Conservation (phyloP, 2,797 vertebrate genomes). For the Sciaenops ocellatus region DNA sequence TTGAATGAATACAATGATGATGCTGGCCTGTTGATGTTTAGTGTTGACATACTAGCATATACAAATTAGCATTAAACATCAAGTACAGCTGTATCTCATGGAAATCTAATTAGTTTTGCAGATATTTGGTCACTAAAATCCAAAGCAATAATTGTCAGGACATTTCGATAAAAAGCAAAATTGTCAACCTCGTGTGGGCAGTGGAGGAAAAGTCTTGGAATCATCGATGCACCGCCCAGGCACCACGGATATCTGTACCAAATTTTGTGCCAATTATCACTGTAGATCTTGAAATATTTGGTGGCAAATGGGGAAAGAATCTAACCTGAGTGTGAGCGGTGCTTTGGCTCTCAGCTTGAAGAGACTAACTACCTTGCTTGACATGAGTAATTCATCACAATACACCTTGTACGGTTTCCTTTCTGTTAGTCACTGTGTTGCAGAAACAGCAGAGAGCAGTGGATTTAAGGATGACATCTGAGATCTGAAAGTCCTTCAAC, state of each 20-base stretch:
- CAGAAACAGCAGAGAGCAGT: neutral
- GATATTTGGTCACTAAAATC: neutral
- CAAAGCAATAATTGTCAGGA: neutral
- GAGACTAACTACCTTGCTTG: neutral
- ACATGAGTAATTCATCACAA: conserved; percentile 10
- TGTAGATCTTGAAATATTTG: neutral
- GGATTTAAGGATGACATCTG: conserved; percentile 22
- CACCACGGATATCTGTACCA: neutral
- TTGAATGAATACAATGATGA: neutral
- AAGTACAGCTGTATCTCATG: neutral
- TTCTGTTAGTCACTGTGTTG: neutral
- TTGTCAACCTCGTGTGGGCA: too few species aligned
- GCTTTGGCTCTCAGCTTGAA: neutral
- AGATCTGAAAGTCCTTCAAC: conserved; percentile 29
- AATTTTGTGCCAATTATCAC: neutral
- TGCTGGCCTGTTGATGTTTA: neutral
- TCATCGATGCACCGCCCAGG: neutral
- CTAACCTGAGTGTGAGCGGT: neutral
- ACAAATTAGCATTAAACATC: neutral
- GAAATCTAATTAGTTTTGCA: neutral
- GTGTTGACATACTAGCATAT: neutral
- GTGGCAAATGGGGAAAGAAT: neutral
- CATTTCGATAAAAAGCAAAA: neutral
- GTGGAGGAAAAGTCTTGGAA: neutral
- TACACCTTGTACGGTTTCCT: neutral